Conservation (phyloP, 2,113 vertebrate genomes). For the Perca fluviatilis region DNA sequence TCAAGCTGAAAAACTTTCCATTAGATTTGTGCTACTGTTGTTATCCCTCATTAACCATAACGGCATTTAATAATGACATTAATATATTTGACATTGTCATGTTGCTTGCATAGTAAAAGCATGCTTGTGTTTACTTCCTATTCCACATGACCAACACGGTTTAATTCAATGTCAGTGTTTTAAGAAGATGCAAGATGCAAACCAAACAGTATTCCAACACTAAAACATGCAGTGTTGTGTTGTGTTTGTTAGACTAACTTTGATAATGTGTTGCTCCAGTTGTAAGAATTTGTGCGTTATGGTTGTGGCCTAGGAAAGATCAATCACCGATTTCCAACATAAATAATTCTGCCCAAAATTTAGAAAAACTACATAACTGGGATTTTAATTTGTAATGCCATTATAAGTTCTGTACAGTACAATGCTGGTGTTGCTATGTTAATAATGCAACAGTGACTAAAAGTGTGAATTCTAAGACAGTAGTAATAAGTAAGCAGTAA, state of each 20-base stretch:
- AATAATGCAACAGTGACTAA: background rate
- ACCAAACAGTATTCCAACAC: background rate
- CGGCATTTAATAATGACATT: slow-evolving; percentile 28
- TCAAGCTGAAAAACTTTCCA: slow-evolving; percentile 35
- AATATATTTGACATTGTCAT: slow-evolving; percentile 40
- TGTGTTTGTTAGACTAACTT: slow-evolving; percentile 3
- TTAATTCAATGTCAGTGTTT: slow-evolving; percentile 22
- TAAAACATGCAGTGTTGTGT: background rate
- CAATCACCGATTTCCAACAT: background rate
- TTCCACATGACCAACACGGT: slow-evolving; percentile 4
- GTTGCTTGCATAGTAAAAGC: slow-evolving; percentile 29
- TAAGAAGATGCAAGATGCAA: background rate
- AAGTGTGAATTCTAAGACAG: background rate
- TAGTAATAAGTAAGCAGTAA: too few relatives aligned
- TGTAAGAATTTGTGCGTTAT: background rate
- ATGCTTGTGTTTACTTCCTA: slow-evolving; percentile 21
- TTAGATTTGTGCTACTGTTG: slow-evolving; percentile 24
- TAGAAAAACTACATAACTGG: background rate
- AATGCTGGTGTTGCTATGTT: background rate
- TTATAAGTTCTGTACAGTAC: background rate
- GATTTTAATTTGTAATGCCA: background rate
- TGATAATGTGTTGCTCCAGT: background rate
- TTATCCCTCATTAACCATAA: slow-evolving; percentile 26
- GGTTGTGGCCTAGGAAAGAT: background rate
- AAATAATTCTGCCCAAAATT: background rate